Base-by-base conservation (phyloP, 2,113 vertebrate genomes). In the Rhabdomys dilectus region DNA sequence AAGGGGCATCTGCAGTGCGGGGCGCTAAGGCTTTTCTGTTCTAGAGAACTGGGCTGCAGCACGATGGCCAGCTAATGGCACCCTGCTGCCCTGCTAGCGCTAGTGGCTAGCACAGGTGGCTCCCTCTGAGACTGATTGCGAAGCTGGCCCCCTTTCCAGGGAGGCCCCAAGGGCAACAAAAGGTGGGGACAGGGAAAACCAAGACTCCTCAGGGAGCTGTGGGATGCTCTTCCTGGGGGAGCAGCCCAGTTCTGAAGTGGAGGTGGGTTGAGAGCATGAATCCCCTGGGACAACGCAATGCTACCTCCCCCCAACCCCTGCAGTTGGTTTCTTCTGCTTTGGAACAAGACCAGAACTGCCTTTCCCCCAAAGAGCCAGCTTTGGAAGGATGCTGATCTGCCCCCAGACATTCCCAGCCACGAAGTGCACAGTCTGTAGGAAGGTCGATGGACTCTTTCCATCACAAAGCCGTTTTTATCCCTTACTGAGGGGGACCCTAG, bases 51-150 rank as follows among this genome's bases (percentile, higher is more conserved):
- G 56, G 78, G 34, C 62, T 89, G n/a, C 75, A 9, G 68, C 68
- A 87, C 45, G 6, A 78, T 7, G 11, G 58, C 85, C 15, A 1
- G 42, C 64, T 73, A 72, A 48, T 42, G 42, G 2, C 76, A 78
- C 31, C 62, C 89, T 5, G 42, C 72, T 87, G 76, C 58, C 64
- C 72, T 0, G 0, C 36, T 26, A 29, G 24, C 0, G 0, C 88
- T 75, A 64, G 60, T 26, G 9, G 0, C 36, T 26, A 22, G 29
- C 0, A 0, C 85, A 85, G 85, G 81, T 60, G 72, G 19, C 64
- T 72, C 36, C 93, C 91, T 87, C 93, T 15, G 91, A 93, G 89
- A 45, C 94, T 31, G 68, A 48, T 60, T 34, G 48, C 21, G 34
- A 73, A 56, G 76, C 53, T 91, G 91, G 66, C 72, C 66, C 45